phyloP scores from a whole-genome alignment of 2,113 vertebrate genomes.

The Halichoerus grypus region DNA sequence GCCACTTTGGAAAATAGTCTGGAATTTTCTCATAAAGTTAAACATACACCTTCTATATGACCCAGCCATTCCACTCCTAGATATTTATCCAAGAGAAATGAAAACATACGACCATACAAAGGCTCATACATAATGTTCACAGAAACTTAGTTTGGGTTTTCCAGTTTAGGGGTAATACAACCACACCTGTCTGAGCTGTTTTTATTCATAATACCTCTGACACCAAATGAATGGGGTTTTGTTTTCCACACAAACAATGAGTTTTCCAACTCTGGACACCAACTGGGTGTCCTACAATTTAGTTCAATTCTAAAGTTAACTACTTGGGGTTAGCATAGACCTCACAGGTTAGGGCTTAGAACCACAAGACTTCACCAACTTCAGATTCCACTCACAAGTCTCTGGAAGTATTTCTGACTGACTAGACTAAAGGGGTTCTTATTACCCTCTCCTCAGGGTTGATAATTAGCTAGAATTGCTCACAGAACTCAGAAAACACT shows the following conservation, averaged over 20 bases:
- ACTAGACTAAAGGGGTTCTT: not conserved
- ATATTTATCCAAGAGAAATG: not conserved
- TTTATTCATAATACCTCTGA: not conserved
- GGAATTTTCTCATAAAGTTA: not conserved
- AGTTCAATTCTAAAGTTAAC: not conserved
- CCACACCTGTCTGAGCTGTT: not conserved
- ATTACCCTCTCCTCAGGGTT: not conserved
- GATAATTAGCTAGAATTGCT: not conserved
- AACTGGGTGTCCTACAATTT: not conserved
- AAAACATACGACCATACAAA: not conserved
- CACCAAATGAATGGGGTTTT: not conserved
- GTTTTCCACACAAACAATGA: not conserved
- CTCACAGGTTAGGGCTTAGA: not conserved
- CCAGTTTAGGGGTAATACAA: not conserved
- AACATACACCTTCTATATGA: not conserved
- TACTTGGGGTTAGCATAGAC: not conserved
- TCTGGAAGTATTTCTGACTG: not conserved
- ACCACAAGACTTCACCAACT: not conserved
- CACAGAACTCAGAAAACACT: not conserved
- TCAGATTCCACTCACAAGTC: not conserved
- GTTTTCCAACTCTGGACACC: not conserved
- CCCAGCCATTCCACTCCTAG: not conserved
- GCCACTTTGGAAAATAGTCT: not conserved
- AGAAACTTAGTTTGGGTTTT: not conserved
- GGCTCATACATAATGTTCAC: not conserved